Conservation (phyloP, 2,888 invertebrate genomes). For the Clostera curtula region DNA sequence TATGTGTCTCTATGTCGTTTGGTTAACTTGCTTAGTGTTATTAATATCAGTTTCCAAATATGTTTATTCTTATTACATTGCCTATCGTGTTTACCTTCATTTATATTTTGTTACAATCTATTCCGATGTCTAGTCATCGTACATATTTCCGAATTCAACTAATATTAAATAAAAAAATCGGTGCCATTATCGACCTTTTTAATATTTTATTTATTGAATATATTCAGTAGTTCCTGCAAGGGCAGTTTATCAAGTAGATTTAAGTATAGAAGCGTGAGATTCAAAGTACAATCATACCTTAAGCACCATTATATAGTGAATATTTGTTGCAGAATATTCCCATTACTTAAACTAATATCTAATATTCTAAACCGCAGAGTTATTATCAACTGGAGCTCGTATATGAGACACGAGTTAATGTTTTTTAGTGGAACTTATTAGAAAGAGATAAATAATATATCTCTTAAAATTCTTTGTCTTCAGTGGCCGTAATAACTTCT, state of each 20-base stretch:
- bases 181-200: constrained; percentile 14
- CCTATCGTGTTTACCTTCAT: background rate
- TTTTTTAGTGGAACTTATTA: too few relatives aligned
- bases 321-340: constrained; percentile 68
- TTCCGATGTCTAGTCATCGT: constrained; percentile 22
- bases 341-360: constrained; percentile 33
- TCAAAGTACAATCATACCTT: constrained; percentile 50
- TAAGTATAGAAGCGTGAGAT: constrained; percentile 37
- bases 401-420: too few relatives aligned
- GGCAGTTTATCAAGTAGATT: too few relatives aligned
- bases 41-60: too few relatives aligned
- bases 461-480: too few relatives aligned
- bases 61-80: too few relatives aligned
- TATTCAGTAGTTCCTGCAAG: constrained; percentile 22
- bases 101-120: constrained; percentile 13
- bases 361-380: too few relatives aligned
- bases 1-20: too few relatives aligned
- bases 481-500: too few relatives aligned
- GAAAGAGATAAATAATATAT: too few relatives aligned
- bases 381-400: too few relatives aligned
- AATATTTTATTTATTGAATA: constrained; percentile 7
- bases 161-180: constrained; percentile 10
- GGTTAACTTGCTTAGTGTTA: too few relatives aligned
- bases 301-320: constrained; percentile 50
- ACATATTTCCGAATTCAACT: constrained; percentile 14